Base-by-base conservation (phyloP, 1,140 invertebrate species). In the Gryllus bimaculatus region DNA sequence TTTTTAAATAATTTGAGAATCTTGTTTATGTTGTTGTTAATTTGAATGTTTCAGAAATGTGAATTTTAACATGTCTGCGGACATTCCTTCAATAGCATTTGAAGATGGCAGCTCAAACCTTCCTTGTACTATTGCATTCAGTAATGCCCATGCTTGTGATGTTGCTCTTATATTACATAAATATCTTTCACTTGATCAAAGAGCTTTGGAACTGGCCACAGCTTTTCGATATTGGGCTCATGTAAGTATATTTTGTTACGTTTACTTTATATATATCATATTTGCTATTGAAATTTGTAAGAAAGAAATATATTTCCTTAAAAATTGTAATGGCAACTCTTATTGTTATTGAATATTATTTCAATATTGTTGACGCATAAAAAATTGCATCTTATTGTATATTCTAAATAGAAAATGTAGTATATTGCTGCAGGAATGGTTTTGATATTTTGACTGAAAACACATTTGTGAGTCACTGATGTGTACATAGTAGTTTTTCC, bases 21-120 rank as follows among this genome's bases (percentile, higher is more conserved):
- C 26, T 39, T 1, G 1, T 39, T 2, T 5, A 39, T 39, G 26
- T 39, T 2, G 26, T 39, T 1, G 26, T 39, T 39, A 39, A 39
- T 39, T 39, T 39, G 26, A 2, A 39, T 39, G 26, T 39, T 74
- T 13, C 47, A 74, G 73, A 6, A 39, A 73, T 12, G 78, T 78
- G 13, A 21, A 78, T 21, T 21, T 15, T 73, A 49, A 73, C 8
- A 49, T 78, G 7, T 21, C 12, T 39, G 48, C 49, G 10, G 66
- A 78, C 18, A 73, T 78, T 18, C 78, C 78, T 18, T 47, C 66
- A 18, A 66, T 78, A 47, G 18, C 12, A 18, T 78, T 78, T 21
- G 13, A 47, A 26, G 78, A 78, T 54, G 20, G 6, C 18, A 21
- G 15, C 54, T 66, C 78, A 73, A 73, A 74, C 20, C 13, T 78